Evolutionary conservation across 2,888 invertebrate genomes (phyloP).

Genomic region (Alloplasta piceator): DNA sequence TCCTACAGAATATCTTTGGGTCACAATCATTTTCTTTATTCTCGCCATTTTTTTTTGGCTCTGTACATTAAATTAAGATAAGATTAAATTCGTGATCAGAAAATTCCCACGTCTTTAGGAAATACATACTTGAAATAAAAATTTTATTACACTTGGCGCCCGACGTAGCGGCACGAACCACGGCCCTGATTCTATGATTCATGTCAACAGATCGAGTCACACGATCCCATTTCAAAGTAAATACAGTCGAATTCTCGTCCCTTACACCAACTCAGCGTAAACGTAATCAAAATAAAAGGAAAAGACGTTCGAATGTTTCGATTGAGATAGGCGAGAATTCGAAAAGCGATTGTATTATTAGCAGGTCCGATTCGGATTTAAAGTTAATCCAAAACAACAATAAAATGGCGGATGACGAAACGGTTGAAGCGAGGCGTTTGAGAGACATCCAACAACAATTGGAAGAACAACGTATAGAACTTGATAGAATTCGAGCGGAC

Average conservation of each 20-base stretch:
- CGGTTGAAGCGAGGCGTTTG: neutral
- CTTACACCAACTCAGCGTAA: neutral
- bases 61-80: too few species aligned
- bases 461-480: neutral
- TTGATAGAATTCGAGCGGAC: neutral
- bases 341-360: neutral
- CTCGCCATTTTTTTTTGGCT: too few species aligned
- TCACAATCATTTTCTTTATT: too few species aligned
- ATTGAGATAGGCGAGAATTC: neutral
- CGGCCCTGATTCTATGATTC: neutral
- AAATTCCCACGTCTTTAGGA: too few species aligned
- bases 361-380: neutral
- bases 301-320: neutral
- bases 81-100: too few species aligned
- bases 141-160: conserved; percentile 10
- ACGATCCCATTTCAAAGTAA: neutral
- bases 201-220: neutral
- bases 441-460: neutral
- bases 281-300: neutral
- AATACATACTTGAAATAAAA: neutral
- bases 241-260: neutral
- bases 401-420: neutral
- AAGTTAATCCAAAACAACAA: neutral
- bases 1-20: too few species aligned
- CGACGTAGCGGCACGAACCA: conserved; percentile 4